Base-by-base conservation (phyloP, 35 echinoderm and acorn worm species). In the Ptychodera flava region DNA sequence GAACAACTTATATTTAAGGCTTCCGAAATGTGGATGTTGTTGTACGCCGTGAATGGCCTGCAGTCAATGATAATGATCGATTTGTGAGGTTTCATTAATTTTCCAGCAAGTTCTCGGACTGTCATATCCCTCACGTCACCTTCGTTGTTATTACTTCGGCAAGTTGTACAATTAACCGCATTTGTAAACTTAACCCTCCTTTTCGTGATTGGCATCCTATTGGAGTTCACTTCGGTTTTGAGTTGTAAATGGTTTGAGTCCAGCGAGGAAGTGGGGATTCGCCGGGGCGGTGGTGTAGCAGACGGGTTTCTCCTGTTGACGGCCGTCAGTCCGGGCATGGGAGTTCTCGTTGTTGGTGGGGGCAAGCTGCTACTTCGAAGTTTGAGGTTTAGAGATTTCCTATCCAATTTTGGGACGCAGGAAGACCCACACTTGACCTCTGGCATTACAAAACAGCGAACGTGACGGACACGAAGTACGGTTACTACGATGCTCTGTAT, bases 1-100 rank as follows among this genome's bases (percentile, higher is more conserved):
- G 90, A 84, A 64, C 94, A 97, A 64, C 90, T 94, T 29, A 99
- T 92, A 80, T 99, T 99, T 27, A 99, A 32, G 1, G 96, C 92
- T 22, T 92, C 93, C 22, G 80, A 77, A 85, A 99, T 94, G 37
- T 99, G 96, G 33, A 81, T 83, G 37, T 94, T 94, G 30, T 87
- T 99, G 78, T 92, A 99, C 27, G 93, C 96, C n/a, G 91, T 88
- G 36, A 93, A 94, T 1, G 96, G 91, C 16, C 96, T 90, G 52
- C 93, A 90, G 83, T 99, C 96, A 29, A 99, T 85, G 31, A 99
- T 78, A 78, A 99, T 35, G 78, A 87, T 37, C 6, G 6, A 64
- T 22, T 64, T 64, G 22, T 64, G 45, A 12, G 45, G 45, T 22
- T 64, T 64, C 45, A 64, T 64, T 12, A 64, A 22, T 64, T 64